Evolutionary conservation across 1,140 invertebrate genomes (phyloP).

Genomic region (Plectus sambesii): DNA sequence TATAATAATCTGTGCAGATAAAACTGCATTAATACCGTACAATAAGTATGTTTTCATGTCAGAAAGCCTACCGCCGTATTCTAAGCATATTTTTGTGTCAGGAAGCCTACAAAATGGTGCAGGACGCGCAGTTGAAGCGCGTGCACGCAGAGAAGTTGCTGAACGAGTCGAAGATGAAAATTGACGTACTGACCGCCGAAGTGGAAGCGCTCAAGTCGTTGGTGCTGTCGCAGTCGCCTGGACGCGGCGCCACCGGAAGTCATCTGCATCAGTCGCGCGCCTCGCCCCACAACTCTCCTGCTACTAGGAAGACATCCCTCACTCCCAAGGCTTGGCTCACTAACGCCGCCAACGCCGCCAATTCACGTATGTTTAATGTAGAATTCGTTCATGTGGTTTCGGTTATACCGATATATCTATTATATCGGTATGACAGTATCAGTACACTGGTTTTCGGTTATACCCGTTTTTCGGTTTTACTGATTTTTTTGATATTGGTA

Average conservation of each 20-base stretch:
- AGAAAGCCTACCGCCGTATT: constrained; percentile 2
- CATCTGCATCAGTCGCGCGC: constrained; percentile 1
- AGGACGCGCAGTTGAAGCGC: constrained; percentile 63
- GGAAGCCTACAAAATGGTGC: constrained; percentile 75
- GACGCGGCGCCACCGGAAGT: constrained; percentile 54
- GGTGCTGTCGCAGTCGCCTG: constrained; percentile 66
- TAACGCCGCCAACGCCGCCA: too few relatives aligned
- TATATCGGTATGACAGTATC: too few relatives aligned
- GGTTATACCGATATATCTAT: too few relatives aligned
- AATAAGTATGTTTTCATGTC: constrained; percentile 24
- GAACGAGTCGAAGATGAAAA: constrained; percentile 64
- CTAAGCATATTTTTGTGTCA: constrained; percentile 42
- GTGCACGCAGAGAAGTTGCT: constrained; percentile 62
- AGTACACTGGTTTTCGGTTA: too few relatives aligned
- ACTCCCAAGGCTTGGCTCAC: too few relatives aligned
- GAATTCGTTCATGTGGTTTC: too few relatives aligned
- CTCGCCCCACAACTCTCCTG: too few relatives aligned
- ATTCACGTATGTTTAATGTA: too few relatives aligned
- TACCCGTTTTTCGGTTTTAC: too few relatives aligned
- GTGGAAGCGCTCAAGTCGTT: constrained; percentile 67
- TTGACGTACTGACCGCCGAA: constrained; percentile 69
- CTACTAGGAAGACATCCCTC: too few relatives aligned
- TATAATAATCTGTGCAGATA: constrained; percentile 1
- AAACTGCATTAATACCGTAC: constrained; percentile 1
- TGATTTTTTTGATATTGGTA: too few relatives aligned